A percentile compares a stretch with the other conserved stretches of the same genome.
Conservation (phyloP, 2,113 vertebrate genomes). For the Anarrhichthys ocellatus region DNA sequence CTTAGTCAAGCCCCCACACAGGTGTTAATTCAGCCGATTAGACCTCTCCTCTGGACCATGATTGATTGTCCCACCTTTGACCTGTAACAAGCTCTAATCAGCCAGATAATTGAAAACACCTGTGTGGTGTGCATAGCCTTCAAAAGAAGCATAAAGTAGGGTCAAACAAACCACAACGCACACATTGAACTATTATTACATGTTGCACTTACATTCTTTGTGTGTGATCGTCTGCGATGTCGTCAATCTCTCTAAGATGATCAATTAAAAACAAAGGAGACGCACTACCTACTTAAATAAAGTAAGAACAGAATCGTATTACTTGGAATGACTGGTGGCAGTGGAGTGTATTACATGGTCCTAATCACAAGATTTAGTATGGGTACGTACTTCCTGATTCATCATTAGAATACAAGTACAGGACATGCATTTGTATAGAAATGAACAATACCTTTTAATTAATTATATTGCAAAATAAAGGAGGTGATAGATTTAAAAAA, state of each 20-base stretch:
- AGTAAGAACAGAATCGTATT: not conserved
- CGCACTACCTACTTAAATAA: not conserved
- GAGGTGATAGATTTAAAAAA: not conserved
- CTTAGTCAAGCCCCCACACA: not conserved
- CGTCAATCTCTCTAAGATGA: not conserved
- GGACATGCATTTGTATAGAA: not conserved
- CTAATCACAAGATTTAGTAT: not conserved
- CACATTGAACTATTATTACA: not conserved
- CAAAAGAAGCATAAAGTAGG: not conserved
- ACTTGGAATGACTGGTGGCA: not conserved
- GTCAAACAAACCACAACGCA: conserved; percentile 5
- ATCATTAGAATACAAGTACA: not conserved
- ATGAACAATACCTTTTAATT: not conserved
- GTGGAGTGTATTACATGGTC: conserved; percentile 6
- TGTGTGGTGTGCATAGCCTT: not conserved
- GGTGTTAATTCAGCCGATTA: not conserved
- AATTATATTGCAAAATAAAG: not conserved
- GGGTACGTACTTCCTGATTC: not conserved
- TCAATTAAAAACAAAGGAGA: not conserved
- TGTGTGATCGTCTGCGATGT: not conserved
- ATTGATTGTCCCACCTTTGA: not conserved
- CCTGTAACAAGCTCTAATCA: not conserved
- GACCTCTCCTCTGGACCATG: not conserved
- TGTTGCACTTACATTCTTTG: not conserved
- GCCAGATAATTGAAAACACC: not conserved